Percentiles rank a stretch among this genome's conserved stretches.
These are phyloP conservation scores for Phyllopteryx taeniolatus DNA, from an alignment of 2,113 vertebrate genomes.

Conservation along the genomic window DNA sequence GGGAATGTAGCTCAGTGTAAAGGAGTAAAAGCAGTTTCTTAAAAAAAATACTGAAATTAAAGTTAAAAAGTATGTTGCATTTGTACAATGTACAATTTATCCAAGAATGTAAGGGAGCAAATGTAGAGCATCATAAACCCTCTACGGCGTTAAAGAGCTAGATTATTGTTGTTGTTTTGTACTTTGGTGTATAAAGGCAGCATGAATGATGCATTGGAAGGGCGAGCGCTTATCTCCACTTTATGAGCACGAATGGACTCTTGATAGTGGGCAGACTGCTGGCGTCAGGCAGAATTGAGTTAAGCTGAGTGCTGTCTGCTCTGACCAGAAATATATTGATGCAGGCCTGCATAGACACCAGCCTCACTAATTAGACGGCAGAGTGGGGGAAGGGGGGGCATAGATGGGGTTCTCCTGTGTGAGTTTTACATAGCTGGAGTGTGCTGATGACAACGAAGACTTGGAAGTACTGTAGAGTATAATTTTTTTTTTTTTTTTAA, in stretches of 20 bases:
- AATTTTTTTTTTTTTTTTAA: background rate
- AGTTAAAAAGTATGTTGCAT: too few species aligned
- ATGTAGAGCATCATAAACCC: background rate
- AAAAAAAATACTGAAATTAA: too few species aligned
- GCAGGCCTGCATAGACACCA: constrained; percentile 28
- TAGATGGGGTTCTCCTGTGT: constrained; percentile 8
- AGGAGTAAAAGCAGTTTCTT: too few species aligned
- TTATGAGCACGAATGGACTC: constrained; percentile 46
- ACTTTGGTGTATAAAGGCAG: constrained; percentile 17
- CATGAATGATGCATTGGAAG: constrained; percentile 24
- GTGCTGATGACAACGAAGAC: background rate
- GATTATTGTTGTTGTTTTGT: constrained; percentile 15
- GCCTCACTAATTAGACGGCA: constrained; percentile 20
- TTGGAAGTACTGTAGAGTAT: background rate
- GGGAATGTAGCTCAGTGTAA: too few species aligned
- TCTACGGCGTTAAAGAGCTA: background rate
- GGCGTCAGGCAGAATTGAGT: constrained; percentile 60
- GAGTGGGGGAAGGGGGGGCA: constrained; percentile 1
- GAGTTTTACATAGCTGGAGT: constrained; percentile 5
- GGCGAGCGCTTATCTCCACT: constrained; percentile 14
- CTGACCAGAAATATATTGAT: constrained; percentile 35
- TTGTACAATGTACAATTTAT: too few species aligned
- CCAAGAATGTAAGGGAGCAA: too few species aligned
- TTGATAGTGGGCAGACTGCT: constrained; percentile 53
- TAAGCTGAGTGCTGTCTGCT: constrained; percentile 67